A percentile compares a stretch with the other conserved stretches of the same genome.
Conservation (phyloP, 2,888 invertebrate species). For the Idaea biselata region DNA sequence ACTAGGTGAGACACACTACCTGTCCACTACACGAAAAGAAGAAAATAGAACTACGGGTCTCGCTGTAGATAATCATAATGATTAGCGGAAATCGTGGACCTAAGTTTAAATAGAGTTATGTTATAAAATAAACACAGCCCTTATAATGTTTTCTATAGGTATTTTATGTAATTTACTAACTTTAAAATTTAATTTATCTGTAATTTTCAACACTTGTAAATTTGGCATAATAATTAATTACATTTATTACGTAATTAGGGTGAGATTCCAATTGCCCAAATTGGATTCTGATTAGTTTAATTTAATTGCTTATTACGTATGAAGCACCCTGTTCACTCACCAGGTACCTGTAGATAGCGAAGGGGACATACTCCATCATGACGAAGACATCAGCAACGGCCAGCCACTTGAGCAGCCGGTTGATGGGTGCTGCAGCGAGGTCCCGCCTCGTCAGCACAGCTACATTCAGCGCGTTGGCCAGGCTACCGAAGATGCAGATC, state of each 20-base stretch:
- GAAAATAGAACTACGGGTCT: too few species aligned
- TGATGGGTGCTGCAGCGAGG: slow-evolving; percentile 91
- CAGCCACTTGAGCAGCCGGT: slow-evolving; percentile 90
- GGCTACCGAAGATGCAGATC: slow-evolving; percentile 92
- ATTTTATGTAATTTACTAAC: too few species aligned
- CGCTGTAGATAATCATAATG: too few species aligned
- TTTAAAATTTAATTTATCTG: too few species aligned
- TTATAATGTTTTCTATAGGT: too few species aligned
- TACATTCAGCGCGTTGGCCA: slow-evolving; percentile 93
- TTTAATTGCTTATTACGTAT: background rate
- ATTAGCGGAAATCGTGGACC: too few species aligned
- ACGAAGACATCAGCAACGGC: slow-evolving; percentile 94
- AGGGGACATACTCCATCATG: slow-evolving; percentile 87
- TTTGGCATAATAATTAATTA: too few species aligned
- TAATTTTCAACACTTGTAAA: background rate
- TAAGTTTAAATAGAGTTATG: too few species aligned
- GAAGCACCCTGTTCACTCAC: slow-evolving; percentile 46
- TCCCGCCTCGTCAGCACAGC: slow-evolving; percentile 91
- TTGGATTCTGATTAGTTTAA: background rate
- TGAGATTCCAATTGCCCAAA: background rate
- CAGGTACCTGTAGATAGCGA: slow-evolving; percentile 70
- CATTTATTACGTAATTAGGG: background rate
- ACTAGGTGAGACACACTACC: too few species aligned
- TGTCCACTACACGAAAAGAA: too few species aligned
- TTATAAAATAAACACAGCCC: too few species aligned